phyloP scores from a whole-genome alignment of 92 coral and sea anemone species.

The Isaurus tuberculatus region DNA sequence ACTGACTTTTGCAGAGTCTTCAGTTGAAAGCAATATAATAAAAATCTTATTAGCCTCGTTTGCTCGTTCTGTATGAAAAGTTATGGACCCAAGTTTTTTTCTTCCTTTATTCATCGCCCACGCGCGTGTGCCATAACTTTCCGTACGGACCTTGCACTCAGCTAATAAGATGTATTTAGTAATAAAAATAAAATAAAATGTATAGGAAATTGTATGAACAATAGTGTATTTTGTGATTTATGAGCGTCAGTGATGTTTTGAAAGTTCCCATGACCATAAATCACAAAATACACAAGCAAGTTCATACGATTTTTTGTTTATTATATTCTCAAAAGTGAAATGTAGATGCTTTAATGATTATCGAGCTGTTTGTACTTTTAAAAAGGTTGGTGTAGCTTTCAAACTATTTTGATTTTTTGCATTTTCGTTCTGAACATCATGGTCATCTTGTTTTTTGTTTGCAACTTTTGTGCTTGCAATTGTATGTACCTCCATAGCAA shows the following conservation, averaged over 20 bases:
- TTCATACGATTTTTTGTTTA: conserved; percentile 7
- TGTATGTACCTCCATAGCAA: conserved; percentile 8
- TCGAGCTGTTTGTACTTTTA: conserved; percentile 10
- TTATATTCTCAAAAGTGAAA: conserved; percentile 1
- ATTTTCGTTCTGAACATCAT: conserved; percentile 5
- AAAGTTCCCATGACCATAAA: conserved; percentile 13
- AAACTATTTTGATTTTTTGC: conserved; percentile 7
- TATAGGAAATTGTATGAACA: conserved; percentile 9
- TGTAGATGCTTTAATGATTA: conserved; percentile 1
- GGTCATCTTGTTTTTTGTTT: conserved; percentile 6
- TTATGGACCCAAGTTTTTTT: conserved; percentile 2
- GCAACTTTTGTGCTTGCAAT: conserved; percentile 8
- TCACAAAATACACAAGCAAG: conserved; percentile 1
- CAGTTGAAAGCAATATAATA: conserved; percentile 8
- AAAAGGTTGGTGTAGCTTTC: conserved; percentile 7
- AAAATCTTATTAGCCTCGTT: neutral
- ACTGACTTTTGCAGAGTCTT: conserved; percentile 10
- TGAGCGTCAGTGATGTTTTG: conserved; percentile 12
- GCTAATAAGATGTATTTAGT: conserved; percentile 9
- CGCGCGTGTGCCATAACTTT: conserved; percentile 2
- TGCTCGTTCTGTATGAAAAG: conserved; percentile 6
- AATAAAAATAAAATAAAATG: neutral
- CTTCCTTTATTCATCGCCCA: too few relatives aligned
- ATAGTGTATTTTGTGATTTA: conserved; percentile 8
- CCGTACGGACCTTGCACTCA: conserved; percentile 1